A percentile compares a stretch with the other conserved stretches of the same genome.
Evolutionary conservation across 2,797 vertebrate genomes (phyloP).

Genomic region (Eulemur albifrons): DNA sequence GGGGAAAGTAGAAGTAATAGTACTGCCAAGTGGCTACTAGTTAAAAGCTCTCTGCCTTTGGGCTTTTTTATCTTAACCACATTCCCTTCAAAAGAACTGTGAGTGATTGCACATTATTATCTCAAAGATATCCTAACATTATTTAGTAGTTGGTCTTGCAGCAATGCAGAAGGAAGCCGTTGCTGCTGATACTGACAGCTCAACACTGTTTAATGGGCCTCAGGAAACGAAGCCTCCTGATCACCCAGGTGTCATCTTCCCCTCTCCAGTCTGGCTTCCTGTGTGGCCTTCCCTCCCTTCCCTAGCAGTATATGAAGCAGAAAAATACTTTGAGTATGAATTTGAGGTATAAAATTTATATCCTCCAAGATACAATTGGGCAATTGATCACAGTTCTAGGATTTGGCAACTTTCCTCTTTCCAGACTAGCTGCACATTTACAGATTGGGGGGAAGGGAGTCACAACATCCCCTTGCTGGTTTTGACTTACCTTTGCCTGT

Average conservation of each 20-base stretch:
- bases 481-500: neutral
- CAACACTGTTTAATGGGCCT: constrained; percentile 9
- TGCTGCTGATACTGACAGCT: neutral
- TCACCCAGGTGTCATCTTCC: neutral
- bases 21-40: neutral
- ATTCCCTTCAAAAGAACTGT: constrained; percentile 41
- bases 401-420: neutral
- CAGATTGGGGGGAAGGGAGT: neutral
- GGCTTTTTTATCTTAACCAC: constrained; percentile 16
- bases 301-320: neutral
- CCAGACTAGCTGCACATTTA: neutral
- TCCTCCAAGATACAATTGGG: neutral
- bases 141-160: constrained; percentile 21
- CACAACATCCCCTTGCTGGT: neutral
- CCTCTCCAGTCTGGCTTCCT: neutral
- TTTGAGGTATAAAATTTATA: neutral
- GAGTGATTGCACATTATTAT: constrained; percentile 33
- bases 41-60: neutral
- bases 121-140: constrained; percentile 35
- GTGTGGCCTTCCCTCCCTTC: neutral
- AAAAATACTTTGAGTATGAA: constrained; percentile 1
- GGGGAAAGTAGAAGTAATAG: neutral
- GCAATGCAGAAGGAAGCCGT: neutral
- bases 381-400: neutral
- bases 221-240: neutral